A percentile compares a stretch with the other conserved stretches of the same genome.
phyloP scores from a whole-genome alignment of 2,797 vertebrate species.

The Stomatorhinus walkeri region DNA sequence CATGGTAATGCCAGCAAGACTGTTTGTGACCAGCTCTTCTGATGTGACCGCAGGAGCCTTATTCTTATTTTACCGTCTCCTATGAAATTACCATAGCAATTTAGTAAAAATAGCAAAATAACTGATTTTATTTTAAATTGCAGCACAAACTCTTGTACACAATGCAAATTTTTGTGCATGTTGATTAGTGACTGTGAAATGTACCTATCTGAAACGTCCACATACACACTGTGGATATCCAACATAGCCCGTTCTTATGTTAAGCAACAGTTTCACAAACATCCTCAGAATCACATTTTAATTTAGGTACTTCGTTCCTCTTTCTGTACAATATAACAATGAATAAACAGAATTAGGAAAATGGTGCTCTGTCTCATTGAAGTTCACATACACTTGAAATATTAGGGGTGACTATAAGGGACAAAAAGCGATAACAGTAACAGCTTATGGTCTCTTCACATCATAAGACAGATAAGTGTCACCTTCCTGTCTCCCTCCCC shows the following conservation, averaged over 20 bases:
- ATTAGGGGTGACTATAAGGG: background rate
- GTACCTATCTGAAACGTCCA: background rate
- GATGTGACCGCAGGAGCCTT: background rate
- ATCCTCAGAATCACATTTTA: background rate
- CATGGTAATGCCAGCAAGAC: background rate
- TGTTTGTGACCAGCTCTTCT: background rate
- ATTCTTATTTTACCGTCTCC: background rate
- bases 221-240: background rate
- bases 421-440: background rate
- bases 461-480: constrained; percentile 2
- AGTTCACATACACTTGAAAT: background rate
- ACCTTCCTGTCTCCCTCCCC: background rate
- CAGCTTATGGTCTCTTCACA: constrained; percentile 2
- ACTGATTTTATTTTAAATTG: background rate
- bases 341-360: background rate
- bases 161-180: background rate
- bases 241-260: background rate
- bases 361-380: background rate
- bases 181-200: background rate
- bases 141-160: background rate
- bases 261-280: background rate
- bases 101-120: background rate
- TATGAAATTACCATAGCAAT: background rate
- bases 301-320: background rate
- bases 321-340: background rate